These are phyloP conservation scores for Chelonus formosanus DNA, from an alignment of 2,888 invertebrate genomes.

Conservation along the genomic window DNA sequence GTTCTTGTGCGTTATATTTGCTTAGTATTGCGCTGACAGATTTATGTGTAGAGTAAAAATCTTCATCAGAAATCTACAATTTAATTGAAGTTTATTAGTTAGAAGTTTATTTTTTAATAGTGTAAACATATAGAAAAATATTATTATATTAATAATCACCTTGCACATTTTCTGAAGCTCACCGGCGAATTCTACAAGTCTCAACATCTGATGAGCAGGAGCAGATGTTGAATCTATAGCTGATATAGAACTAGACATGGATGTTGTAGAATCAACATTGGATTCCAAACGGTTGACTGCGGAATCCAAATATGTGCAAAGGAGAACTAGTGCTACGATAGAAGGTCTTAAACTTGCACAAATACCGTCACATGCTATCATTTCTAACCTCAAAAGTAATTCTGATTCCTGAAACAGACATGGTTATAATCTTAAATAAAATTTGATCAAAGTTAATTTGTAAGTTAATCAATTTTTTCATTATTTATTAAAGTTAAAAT, in stretches of 20 bases:
- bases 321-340: constrained; percentile 79
- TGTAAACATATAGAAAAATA: constrained; percentile 15
- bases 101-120: constrained; percentile 12
- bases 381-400: constrained; percentile 76
- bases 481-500: neutral
- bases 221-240: constrained; percentile 43
- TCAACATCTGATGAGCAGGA: constrained; percentile 69
- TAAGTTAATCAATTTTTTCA: too few species aligned
- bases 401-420: constrained; percentile 68
- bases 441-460: too few species aligned
- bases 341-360: constrained; percentile 79
- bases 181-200: constrained; percentile 75
- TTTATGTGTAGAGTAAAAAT: constrained; percentile 71
- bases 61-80: constrained; percentile 73
- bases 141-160: constrained; percentile 64
- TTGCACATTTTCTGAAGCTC: constrained; percentile 78
- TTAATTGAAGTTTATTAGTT: constrained; percentile 14
- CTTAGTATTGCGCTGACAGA: constrained; percentile 73
- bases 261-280: constrained; percentile 46
- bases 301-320: constrained; percentile 76
- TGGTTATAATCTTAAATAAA: too few species aligned
- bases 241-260: constrained; percentile 44
- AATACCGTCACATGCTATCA: constrained; percentile 77
- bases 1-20: constrained; percentile 77
- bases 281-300: constrained; percentile 65